Percentiles rank a stretch among this genome's conserved stretches.
Evolutionary conservation across 2,113 vertebrate genomes (phyloP).

Genomic region (Strix aluco): DNA sequence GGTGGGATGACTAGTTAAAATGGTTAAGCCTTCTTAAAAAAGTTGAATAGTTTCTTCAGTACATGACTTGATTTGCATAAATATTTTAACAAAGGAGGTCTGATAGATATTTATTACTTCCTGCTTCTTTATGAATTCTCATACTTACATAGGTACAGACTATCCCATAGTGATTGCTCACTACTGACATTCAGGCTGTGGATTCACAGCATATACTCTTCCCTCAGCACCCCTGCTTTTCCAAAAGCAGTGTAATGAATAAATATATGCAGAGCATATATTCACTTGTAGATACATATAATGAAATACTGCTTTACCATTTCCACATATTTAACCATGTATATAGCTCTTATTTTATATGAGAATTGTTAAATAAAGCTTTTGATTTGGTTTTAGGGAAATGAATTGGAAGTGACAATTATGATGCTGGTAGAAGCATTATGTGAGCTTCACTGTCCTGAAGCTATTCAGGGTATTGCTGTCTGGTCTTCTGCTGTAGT

Average conservation of each 20-base stretch:
- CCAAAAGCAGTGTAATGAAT: not conserved
- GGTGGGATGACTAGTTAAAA: not conserved
- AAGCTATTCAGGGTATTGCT: conserved; percentile 94
- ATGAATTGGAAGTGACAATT: conserved; percentile 91
- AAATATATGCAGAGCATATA: not conserved
- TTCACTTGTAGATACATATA: not conserved
- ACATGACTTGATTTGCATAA: not conserved
- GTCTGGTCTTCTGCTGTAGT: conserved; percentile 86
- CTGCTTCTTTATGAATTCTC: not conserved
- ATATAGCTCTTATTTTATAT: not conserved
- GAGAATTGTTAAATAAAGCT: not conserved
- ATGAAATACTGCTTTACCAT: not conserved
- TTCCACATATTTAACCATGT: not conserved
- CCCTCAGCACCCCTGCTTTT: not conserved
- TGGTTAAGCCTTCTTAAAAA: not conserved
- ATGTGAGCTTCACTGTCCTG: conserved; percentile 93
- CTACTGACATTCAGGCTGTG: not conserved
- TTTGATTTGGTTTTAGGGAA: conserved; percentile 76
- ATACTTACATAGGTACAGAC: not conserved
- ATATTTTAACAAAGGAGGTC: not conserved
- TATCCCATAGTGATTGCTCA: not conserved
- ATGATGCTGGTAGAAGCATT: conserved; percentile 95
- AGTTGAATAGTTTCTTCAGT: not conserved
- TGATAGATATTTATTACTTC: not conserved
- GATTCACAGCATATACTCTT: not conserved